Percentiles rank a stretch among this genome's conserved stretches.
Evolutionary conservation across 2,113 vertebrate species (phyloP).

Genomic region (Lynx canadensis): DNA sequence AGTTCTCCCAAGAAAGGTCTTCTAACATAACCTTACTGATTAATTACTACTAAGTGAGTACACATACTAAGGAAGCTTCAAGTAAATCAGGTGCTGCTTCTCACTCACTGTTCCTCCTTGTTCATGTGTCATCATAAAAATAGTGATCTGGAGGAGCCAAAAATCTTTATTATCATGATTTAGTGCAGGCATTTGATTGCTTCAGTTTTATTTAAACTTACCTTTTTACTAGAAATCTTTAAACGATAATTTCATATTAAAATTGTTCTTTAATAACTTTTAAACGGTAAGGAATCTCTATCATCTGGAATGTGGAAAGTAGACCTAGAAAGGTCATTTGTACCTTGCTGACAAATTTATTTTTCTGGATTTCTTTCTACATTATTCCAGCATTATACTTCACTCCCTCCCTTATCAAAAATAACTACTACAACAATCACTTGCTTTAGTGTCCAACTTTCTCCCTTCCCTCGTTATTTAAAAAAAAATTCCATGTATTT

Average conservation of each 20-base stretch:
- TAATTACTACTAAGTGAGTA: neutral
- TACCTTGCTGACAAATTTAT: conserved; percentile 46
- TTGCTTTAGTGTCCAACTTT: conserved; percentile 74
- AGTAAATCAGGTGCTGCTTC: neutral
- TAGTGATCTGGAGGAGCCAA: neutral
- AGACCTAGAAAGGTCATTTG: conserved; percentile 49
- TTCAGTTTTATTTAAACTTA: conserved; percentile 61
- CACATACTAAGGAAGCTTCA: neutral
- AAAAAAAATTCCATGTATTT: conserved; percentile 72
- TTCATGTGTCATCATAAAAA: neutral
- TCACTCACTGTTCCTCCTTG: neutral
- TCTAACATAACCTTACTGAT: neutral
- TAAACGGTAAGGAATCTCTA: conserved; percentile 35
- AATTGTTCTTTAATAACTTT: conserved; percentile 54
- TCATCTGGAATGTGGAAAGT: conserved; percentile 49
- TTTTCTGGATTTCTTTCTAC: conserved; percentile 71
- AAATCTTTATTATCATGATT: conserved; percentile 5
- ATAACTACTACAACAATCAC: conserved; percentile 63
- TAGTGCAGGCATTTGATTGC: conserved; percentile 40
- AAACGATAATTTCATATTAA: conserved; percentile 54
- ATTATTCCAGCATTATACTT: conserved; percentile 64
- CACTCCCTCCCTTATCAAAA: conserved; percentile 65
- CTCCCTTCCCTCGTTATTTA: conserved; percentile 70
- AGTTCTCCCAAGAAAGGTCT: conserved; percentile 20
- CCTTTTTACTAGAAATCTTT: conserved; percentile 55